Evolutionary conservation across 2,113 vertebrate genomes (phyloP).

Genomic region (Microtus richardsoni): DNA sequence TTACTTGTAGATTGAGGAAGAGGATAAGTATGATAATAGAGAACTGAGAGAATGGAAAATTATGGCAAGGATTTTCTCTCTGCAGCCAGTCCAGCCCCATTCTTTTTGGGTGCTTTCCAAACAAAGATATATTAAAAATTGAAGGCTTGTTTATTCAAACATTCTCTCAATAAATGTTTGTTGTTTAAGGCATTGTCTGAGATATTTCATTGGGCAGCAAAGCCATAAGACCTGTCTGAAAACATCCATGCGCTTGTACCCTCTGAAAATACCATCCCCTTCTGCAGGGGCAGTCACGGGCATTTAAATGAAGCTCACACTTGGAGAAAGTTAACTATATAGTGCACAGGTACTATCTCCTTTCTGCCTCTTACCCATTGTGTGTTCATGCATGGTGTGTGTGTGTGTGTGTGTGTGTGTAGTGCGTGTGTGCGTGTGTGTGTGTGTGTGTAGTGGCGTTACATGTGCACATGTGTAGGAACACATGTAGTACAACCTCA

Average conservation of each 20-base stretch:
- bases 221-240: not conserved
- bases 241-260: not conserved
- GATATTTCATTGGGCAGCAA: not conserved
- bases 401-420: not conserved
- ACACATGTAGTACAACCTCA: not conserved
- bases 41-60: constrained; percentile 74
- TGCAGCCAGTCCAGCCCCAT: not conserved
- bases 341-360: not conserved
- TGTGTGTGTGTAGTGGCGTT: not conserved
- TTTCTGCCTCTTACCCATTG: not conserved
- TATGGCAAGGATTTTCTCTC: constrained; percentile 43
- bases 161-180: constrained; percentile 50
- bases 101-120: constrained; percentile 50
- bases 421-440: no score
- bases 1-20: constrained; percentile 77
- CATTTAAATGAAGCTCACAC: not conserved
- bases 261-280: not conserved
- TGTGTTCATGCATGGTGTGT: not conserved
- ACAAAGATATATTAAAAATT: constrained; percentile 64
- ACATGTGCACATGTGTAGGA: no score
- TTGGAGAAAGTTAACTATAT: not conserved
- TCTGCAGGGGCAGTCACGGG: not conserved
- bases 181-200: not conserved
- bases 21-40: constrained; percentile 73
- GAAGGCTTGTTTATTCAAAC: constrained; percentile 52